These are phyloP conservation scores for Venturia canescens DNA, from an alignment of 1,140 invertebrate genomes.

Conservation along the genomic window DNA sequence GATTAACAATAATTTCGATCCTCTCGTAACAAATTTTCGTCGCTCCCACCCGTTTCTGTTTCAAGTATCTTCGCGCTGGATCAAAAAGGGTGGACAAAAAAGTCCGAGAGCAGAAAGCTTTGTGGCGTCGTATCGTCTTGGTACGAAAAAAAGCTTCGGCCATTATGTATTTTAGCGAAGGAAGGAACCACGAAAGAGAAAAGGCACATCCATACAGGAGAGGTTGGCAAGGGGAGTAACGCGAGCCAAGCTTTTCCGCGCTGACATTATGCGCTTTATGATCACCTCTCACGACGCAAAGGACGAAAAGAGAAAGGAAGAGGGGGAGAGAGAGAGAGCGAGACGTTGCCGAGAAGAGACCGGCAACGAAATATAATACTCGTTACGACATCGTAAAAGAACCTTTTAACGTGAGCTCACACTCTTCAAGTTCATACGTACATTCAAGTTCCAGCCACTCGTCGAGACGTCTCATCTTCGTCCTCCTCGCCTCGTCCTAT, in stretches of 20 bases:
- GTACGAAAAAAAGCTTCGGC: conserved; percentile 1
- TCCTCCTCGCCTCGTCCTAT: conserved; percentile 29
- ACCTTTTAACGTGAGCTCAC: conserved; percentile 63
- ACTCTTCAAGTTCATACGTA: conserved; percentile 39
- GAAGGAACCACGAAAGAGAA: background rate
- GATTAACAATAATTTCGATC: too few relatives aligned
- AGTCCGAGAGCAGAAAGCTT: background rate
- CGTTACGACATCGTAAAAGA: conserved; percentile 68
- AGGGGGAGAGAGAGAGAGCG: background rate
- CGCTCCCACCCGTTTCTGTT: too few relatives aligned
- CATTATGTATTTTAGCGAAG: conserved; percentile 1
- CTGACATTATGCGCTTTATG: conserved; percentile 62
- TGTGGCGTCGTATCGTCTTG: conserved; percentile 2
- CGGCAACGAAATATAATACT: conserved; percentile 57
- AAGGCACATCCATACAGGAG: background rate
- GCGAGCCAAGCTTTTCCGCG: conserved; percentile 41
- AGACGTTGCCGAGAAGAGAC: conserved; percentile 32
- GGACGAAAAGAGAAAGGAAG: conserved; percentile 42
- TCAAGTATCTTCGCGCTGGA: background rate
- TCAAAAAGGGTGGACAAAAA: conserved; percentile 3
- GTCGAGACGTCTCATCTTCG: conserved; percentile 16
- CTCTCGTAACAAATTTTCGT: too few relatives aligned
- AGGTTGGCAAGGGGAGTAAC: background rate
- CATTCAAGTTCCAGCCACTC: conserved; percentile 36
- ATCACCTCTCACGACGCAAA: conserved; percentile 52